A percentile compares a stretch with the other conserved stretches of the same genome.
phyloP scores from a whole-genome alignment of 2,888 invertebrate species.

The Anodontia alba region DNA sequence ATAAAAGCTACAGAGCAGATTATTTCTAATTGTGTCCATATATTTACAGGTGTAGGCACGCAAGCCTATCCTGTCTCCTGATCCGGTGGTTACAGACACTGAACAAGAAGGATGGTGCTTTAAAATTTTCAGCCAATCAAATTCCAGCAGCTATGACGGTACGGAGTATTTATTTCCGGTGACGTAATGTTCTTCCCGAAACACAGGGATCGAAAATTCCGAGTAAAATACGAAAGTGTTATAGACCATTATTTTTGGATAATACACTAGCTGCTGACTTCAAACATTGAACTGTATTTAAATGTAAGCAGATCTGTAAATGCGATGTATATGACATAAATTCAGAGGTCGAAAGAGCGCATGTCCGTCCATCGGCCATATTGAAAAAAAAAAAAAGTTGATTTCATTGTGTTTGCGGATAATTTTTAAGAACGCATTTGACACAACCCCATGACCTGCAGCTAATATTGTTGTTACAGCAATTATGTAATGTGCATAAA shows the following conservation, averaged over 20 bases:
- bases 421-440: neutral
- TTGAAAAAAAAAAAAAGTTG: constrained; percentile 52
- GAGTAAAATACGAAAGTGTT: neutral
- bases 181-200: constrained; percentile 52
- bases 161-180: constrained; percentile 47
- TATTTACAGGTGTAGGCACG: no score
- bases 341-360: constrained; percentile 48
- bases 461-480: no score
- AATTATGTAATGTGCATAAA: no score
- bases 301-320: neutral
- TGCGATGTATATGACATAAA: no score
- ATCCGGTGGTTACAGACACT: no score
- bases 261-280: neutral
- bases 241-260: neutral
- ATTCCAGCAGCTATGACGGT: constrained; percentile 14
- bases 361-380: constrained; percentile 64
- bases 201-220: neutral
- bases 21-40: no score
- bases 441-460: no score
- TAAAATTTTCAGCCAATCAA: constrained; percentile 39
- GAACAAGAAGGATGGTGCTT: neutral
- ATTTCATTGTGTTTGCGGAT: constrained; percentile 34
- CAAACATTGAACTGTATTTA: neutral
- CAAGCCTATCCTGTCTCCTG: no score
- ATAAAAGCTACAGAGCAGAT: no score